Percentiles rank a stretch among this genome's conserved stretches.
Evolutionary conservation across 2,113 vertebrate genomes (phyloP).

Genomic region (Psammodynastes pulverulentus): DNA sequence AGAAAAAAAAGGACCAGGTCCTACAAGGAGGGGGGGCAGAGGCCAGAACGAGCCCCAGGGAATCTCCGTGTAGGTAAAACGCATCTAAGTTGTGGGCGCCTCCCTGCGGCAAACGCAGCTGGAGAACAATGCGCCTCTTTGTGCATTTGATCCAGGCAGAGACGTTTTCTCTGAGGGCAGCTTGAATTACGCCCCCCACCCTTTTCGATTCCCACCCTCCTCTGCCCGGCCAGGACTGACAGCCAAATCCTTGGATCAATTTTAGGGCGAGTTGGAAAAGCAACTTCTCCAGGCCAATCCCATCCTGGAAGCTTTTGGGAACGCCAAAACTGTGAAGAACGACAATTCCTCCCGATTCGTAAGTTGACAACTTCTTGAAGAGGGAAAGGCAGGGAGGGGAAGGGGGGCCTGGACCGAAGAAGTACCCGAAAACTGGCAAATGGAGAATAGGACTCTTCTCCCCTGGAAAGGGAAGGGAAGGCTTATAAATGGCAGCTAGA

Average conservation of each 20-base stretch:
- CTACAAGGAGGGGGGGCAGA: constrained; percentile 18
- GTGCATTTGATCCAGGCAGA: background rate
- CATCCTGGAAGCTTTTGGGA: constrained; percentile 97
- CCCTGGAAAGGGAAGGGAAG: background rate
- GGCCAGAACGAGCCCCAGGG: background rate
- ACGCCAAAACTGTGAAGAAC: constrained; percentile 98
- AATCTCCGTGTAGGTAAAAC: background rate
- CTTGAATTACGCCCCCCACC: background rate
- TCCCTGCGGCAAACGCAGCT: background rate
- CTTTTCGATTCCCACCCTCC: background rate
- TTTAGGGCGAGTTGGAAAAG: constrained; percentile 97
- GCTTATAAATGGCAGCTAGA: background rate
- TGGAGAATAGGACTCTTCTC: background rate
- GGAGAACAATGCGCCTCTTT: background rate
- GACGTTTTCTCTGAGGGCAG: background rate
- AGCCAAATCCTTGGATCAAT: constrained; percentile 51
- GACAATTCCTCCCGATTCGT: constrained; percentile 98
- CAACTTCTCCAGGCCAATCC: constrained; percentile 98
- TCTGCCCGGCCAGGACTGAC: background rate
- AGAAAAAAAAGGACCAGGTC: constrained; percentile 23
- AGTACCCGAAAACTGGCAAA: background rate
- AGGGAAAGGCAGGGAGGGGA: background rate
- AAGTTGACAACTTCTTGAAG: constrained; percentile 65
- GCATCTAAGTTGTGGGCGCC: background rate
- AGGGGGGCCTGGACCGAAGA: background rate